phyloP scores from a whole-genome alignment of 2,113 vertebrate genomes.

The Zosterops hypoxanthus region DNA sequence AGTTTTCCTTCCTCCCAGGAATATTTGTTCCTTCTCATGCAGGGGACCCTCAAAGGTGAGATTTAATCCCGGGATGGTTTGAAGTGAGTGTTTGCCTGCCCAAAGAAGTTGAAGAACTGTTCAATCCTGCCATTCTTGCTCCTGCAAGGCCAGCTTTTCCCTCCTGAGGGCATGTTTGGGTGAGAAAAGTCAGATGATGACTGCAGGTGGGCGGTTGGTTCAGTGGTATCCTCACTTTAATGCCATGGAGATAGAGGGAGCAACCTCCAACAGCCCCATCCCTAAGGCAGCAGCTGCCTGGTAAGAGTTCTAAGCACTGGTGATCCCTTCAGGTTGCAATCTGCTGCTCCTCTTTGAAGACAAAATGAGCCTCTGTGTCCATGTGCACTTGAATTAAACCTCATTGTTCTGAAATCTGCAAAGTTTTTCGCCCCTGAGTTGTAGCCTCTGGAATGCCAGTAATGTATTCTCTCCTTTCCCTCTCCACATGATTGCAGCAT shows the following conservation, averaged over 20 bases:
- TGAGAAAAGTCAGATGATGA: neutral
- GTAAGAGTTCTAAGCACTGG: neutral
- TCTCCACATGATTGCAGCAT: constrained; percentile 59
- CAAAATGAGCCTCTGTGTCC: neutral
- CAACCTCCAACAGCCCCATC: neutral
- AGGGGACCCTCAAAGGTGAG: neutral
- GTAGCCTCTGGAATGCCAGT: constrained; percentile 21
- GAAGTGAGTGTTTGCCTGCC: neutral
- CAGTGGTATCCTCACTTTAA: neutral
- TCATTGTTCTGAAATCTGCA: neutral
- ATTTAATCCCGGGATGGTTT: neutral
- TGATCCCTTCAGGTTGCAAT: neutral
- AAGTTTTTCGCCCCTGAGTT: neutral
- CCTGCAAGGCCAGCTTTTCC: neutral
- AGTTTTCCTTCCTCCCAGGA: neutral
- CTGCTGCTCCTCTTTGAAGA: neutral
- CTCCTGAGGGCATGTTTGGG: accelerated
- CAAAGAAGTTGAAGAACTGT: neutral
- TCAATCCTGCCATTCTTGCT: neutral
- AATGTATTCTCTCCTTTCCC: constrained; percentile 39
- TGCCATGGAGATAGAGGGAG: neutral
- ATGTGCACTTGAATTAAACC: neutral
- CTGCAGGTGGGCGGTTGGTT: accelerated
- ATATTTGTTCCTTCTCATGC: neutral
- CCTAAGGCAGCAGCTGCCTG: neutral